These are phyloP conservation scores for Oenanthe oenanthe DNA, from an alignment of 2,113 vertebrate species.

Conservation along the genomic window DNA sequence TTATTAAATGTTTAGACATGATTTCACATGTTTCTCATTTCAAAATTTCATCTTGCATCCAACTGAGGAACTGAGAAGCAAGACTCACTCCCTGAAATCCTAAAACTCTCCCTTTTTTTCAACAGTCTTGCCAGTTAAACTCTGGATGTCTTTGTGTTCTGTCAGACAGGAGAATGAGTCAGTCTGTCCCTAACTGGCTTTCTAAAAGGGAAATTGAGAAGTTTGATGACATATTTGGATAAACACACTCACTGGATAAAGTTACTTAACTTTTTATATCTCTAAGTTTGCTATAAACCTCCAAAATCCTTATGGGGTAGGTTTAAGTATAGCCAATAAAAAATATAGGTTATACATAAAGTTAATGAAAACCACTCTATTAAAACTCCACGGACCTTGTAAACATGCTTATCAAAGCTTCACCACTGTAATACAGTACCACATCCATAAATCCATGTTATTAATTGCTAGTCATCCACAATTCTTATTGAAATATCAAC, in stretches of 20 bases:
- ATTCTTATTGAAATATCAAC: constrained; percentile 32
- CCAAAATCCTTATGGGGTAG: constrained; percentile 58
- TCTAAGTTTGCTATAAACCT: constrained; percentile 53
- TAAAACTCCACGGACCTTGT: constrained; percentile 51
- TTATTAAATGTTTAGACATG: constrained; percentile 18
- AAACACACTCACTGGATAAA: constrained; percentile 69
- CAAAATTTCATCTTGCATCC: background rate
- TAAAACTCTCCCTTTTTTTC: constrained; percentile 28
- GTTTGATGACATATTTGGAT: constrained; percentile 70
- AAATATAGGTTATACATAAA: constrained; percentile 61
- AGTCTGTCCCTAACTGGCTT: constrained; percentile 67
- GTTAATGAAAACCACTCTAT: constrained; percentile 35
- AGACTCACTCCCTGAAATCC: constrained; percentile 38
- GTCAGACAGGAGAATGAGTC: constrained; percentile 63
- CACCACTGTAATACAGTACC: background rate
- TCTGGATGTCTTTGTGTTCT: constrained; percentile 56
- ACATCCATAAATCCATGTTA: background rate
- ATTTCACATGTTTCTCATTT: constrained; percentile 25
- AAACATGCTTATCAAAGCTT: constrained; percentile 27
- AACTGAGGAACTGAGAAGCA: constrained; percentile 20
- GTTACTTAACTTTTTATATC: constrained; percentile 65
- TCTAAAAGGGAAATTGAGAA: constrained; percentile 70
- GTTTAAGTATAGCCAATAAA: constrained; percentile 58
- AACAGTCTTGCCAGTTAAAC: constrained; percentile 49
- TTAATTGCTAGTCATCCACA: constrained; percentile 24